These are phyloP conservation scores for Oreochromis niloticus DNA, from an alignment of 2,113 vertebrate genomes.

Conservation along the genomic window DNA sequence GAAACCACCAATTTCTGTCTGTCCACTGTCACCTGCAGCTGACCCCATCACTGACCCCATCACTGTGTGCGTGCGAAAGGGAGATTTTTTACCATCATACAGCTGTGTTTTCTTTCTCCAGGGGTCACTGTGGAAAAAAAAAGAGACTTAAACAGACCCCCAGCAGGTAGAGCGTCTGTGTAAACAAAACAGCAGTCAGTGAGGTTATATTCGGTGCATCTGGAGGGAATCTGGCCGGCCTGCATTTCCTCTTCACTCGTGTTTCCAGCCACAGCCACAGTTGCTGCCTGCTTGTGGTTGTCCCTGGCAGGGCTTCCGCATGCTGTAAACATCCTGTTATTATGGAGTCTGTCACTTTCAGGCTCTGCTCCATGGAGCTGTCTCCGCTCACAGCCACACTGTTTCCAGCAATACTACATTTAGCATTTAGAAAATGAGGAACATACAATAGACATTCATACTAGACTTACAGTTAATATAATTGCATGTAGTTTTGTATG, in stretches of 20 bases:
- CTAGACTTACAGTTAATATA: background rate
- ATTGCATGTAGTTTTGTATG: background rate
- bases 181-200: background rate
- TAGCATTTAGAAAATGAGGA: background rate
- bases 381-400: conserved; percentile 1
- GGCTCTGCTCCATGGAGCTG: conserved; percentile 8
- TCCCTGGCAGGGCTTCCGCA: conserved; percentile 25
- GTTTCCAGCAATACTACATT: background rate
- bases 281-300: conserved; percentile 19
- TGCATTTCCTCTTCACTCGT: conserved; percentile 7
- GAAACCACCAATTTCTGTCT: conserved; percentile 60
- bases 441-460: background rate
- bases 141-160: background rate
- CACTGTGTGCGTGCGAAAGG: background rate
- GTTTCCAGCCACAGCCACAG: background rate
- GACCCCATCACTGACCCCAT: conserved; percentile 29
- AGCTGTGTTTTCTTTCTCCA: background rate
- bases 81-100: background rate
- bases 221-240: conserved; percentile 1
- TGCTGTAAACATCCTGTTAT: conserved; percentile 75
- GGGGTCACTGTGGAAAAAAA: background rate
- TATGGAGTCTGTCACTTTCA: conserved; percentile 44
- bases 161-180: background rate
- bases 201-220: conserved; percentile 36
- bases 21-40: conserved; percentile 59